Conservation (phyloP, 2,113 vertebrate genomes). For the Sebastes schlegelii region DNA sequence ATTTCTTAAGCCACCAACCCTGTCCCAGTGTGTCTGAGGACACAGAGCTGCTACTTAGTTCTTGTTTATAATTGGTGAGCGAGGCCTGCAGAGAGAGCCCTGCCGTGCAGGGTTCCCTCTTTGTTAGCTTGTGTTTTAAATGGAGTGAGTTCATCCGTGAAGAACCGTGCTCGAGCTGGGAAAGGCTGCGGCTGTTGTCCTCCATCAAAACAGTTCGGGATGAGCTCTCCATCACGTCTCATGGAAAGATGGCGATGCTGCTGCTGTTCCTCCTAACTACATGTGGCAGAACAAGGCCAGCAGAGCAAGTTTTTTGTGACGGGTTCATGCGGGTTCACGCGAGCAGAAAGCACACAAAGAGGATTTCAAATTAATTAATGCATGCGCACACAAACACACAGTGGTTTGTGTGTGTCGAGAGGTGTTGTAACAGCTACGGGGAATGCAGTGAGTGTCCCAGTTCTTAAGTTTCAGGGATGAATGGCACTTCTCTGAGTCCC, state of each 20-base stretch:
- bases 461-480: slow-evolving; percentile 49
- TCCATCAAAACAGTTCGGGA: slow-evolving; percentile 10
- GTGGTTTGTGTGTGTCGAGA: slow-evolving; percentile 27
- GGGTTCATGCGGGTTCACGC: not conserved
- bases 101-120: not conserved
- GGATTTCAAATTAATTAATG: slow-evolving; percentile 33
- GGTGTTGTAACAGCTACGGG: slow-evolving; percentile 27
- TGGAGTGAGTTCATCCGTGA: slow-evolving; percentile 62
- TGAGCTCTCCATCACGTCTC: slow-evolving; percentile 25
- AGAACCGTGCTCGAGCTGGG: slow-evolving; percentile 29
- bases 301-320: not conserved
- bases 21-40: not conserved
- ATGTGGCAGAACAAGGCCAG: slow-evolving; percentile 49
- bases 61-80: slow-evolving; percentile 6
- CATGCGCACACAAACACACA: slow-evolving; percentile 10
- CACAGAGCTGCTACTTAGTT: not conserved
- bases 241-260: slow-evolving; percentile 12
- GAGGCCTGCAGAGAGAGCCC: slow-evolving; percentile 17
- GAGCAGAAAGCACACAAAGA: not conserved
- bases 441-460: slow-evolving; percentile 53
- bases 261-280: slow-evolving; percentile 20
- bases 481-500: slow-evolving; percentile 31
- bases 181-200: slow-evolving; percentile 40
- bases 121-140: slow-evolving; percentile 64
- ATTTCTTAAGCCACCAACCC: not conserved